Conservation (phyloP, 2,888 invertebrate species). For the Drosophila sordidapex region DNA sequence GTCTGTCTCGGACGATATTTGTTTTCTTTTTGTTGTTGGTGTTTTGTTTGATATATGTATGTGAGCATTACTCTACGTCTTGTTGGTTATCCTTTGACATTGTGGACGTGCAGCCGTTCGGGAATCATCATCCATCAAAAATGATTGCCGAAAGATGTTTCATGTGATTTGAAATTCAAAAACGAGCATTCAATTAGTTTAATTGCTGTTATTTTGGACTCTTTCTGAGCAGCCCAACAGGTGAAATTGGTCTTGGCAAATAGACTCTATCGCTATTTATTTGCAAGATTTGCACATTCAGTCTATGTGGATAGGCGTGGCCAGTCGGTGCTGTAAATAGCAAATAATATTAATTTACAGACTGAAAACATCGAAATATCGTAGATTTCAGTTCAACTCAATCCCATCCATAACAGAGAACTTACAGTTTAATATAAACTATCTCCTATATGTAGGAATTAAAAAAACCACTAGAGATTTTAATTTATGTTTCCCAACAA, state of each 20-base stretch:
- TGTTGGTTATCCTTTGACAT: conserved; percentile 76
- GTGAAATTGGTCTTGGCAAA: conserved; percentile 46
- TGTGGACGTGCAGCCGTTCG: conserved; percentile 59
- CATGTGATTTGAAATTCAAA: conserved; percentile 77
- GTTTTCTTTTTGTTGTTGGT: conserved; percentile 37
- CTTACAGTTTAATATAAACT: not conserved
- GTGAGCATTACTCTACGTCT: conserved; percentile 63
- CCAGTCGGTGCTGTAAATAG: not conserved
- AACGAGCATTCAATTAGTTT: conserved; percentile 74
- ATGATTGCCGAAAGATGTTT: conserved; percentile 78
- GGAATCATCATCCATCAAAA: conserved; percentile 80
- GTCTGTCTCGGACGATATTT: conserved; percentile 67
- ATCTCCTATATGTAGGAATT: not conserved
- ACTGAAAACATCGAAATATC: not conserved
- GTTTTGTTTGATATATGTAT: conserved; percentile 37
- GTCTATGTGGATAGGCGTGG: conserved; percentile 13
- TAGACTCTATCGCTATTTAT: conserved; percentile 3
- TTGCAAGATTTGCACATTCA: not conserved
- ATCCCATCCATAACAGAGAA: not conserved
- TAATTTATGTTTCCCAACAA: not conserved
- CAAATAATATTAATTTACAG: not conserved
- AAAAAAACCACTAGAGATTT: not conserved
- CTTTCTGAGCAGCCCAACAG: conserved; percentile 52
- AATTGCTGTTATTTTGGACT: conserved; percentile 62
- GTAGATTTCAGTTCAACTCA: not conserved